Percentiles rank a stretch among this genome's conserved stretches.
These are phyloP conservation scores for Vulpes lagopus DNA, from an alignment of 2,113 vertebrate species.

Conservation along the genomic window DNA sequence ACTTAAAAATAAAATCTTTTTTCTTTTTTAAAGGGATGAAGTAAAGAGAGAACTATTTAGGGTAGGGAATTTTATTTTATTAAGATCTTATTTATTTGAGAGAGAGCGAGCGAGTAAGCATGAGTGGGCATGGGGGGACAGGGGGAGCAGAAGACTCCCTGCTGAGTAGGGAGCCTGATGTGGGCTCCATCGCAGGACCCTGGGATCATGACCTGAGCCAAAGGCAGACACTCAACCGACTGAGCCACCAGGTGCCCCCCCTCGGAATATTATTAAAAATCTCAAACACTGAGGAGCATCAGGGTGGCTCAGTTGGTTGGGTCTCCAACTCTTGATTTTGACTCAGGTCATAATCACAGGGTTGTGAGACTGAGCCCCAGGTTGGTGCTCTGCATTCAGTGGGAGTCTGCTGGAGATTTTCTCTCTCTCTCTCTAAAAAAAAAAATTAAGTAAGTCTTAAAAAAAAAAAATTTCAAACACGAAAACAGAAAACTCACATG, in stretches of 20 bases:
- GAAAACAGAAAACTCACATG: not conserved
- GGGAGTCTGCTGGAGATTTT: not conserved
- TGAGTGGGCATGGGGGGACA: not conserved
- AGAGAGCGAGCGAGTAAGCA: not conserved
- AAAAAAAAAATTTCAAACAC: not conserved
- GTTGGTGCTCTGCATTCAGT: not conserved
- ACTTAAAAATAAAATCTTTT: too few species aligned
- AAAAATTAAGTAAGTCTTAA: not conserved
- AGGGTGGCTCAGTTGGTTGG: not conserved
- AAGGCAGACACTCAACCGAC: not conserved
- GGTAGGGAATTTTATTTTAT: too few species aligned
- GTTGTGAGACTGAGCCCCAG: not conserved
- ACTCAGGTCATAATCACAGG: not conserved
- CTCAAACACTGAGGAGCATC: not conserved
- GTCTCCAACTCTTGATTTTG: not conserved
- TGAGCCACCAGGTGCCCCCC: not conserved
- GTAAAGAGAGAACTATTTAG: too few species aligned
- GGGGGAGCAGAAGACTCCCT: not conserved
- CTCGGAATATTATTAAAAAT: too few species aligned
- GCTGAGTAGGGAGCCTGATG: not conserved
- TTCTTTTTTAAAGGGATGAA: too few species aligned
- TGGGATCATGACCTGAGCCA: too few species aligned
- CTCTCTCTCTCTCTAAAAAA: not conserved
- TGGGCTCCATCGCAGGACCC: too few species aligned
- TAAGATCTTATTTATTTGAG: not conserved